Evolutionary conservation across 2,888 invertebrate species (phyloP), one percentile per base, ranked within the genome.

Genomic region (Eledona agricola): DNA sequence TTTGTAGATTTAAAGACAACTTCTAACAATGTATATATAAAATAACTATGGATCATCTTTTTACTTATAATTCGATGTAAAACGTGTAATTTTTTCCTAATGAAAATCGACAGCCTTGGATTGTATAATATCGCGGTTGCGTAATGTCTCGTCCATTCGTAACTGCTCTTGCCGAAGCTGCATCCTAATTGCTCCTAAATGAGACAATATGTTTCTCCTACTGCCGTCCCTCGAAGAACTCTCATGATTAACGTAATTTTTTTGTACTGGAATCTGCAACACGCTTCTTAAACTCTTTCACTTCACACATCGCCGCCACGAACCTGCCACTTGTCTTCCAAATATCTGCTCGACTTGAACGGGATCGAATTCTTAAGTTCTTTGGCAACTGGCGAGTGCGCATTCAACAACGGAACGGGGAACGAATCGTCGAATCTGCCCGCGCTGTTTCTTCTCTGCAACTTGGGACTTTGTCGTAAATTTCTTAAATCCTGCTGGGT

Each of bases 161-260:
- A 87, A 67, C 67, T 85, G 85, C 50, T 87, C 86, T 26, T 85
- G 75, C 60, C 87, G 87, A 62, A 87, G 65, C 62, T 87, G 87
- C 61, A 85, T 78, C 23, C 86, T 72, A 47, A 87, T 86, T 6
- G 87, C 85, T 0, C 87, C 87, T 20, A 87, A 71, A 67, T 87
- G 87, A 0, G 87, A 87, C 55, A 87, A 64, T 51, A 87, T 84
- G 42, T 83, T 77, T 62, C 75, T 78, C 55, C 78, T 79, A 6
- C 71, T 72, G 42, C 82, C 81, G 29, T 80, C 79, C 1, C 63
- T 53, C 15, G 58, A 35, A 5, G 68, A 62, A 61, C 73, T 71
- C 31, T 65, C 62, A 52, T 78, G 77, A 62, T 80, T 82, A 34
- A 83, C 58, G 52, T 82, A 80, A 69, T 81, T 82, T 71, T 81